Base-by-base conservation (phyloP, 2,797 vertebrate species). In the Rhabdophis nuchalis region DNA sequence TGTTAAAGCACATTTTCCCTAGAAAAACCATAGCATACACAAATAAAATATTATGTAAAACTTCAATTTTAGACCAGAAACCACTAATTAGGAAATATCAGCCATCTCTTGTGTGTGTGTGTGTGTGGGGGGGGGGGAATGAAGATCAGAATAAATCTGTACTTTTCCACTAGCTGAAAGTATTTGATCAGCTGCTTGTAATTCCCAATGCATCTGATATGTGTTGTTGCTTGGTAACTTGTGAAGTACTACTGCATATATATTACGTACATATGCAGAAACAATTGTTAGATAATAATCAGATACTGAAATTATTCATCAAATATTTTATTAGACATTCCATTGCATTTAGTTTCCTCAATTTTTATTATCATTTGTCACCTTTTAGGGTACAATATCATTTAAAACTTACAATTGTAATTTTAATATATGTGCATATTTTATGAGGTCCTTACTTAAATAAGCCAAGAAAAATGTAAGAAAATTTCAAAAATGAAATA, bases 151-250 rank as follows among this genome's bases (percentile, higher is more conserved):
- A 52, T 82, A 90, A 89, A 92, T 60, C 46, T 91, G 90, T 93
- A 89, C 56, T 93, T 92, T 95, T 93, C 93, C 90, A 90, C 85
- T 11, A 50, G 64, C 61, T 27, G 90, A 91, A 86, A 92, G 89
- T 46, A 93, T 88, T 0, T 0, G 91, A 64, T 87, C 93, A 92
- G 86, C 91, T 94, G 91, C 85, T 93, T 87, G 53, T 54, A 89
- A 25, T 72, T 95, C 91, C 64, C 18, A 4, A 77, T 13, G 85
- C 8, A 94, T 91, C 85, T 0, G 0, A n/a, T 57, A 57, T 0
- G 0, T 56, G 87, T 85, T 90, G 95, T 94, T 94, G 93, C 94
- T 90, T 93, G 88, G 95, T 92, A 93, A 94, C 93, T 88, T 92
- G 58, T 68, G 57, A 72, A 25, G 61, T 93, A 91, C 87, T 87